Percentiles rank a stretch among this genome's conserved stretches.
Conservation (phyloP, 2,888 invertebrate species). For the Bruchidius siliquastri region DNA sequence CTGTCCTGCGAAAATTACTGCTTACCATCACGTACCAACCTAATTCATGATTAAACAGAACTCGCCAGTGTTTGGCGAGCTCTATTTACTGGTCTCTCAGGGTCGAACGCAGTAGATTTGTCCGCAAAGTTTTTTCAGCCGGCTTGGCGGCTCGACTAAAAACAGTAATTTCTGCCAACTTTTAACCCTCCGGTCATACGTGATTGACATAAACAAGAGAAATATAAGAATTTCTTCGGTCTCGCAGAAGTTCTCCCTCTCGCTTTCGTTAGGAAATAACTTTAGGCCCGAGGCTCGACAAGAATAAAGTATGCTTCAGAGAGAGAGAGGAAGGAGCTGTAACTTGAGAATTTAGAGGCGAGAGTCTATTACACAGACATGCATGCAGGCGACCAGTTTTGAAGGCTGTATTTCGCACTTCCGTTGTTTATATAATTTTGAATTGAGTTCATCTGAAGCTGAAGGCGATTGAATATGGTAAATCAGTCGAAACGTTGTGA, state of each 20-base stretch:
- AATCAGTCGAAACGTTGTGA: too few relatives aligned
- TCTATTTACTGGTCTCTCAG: neutral
- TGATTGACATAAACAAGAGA: constrained; percentile 4
- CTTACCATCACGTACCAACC: too few relatives aligned
- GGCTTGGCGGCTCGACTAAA: neutral
- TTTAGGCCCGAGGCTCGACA: neutral
- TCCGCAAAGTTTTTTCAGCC: neutral
- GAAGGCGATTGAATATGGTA: too few relatives aligned
- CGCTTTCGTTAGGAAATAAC: neutral
- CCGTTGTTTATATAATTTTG: too few relatives aligned
- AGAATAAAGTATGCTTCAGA: neutral
- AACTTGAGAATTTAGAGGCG: neutral
- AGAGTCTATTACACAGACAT: neutral
- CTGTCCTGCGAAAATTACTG: too few relatives aligned
- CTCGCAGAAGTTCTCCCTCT: neutral
- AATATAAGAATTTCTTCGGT: constrained; percentile 1
- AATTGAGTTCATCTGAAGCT: too few relatives aligned
- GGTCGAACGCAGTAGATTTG: neutral
- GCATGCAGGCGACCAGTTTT: too few relatives aligned
- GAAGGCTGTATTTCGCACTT: too few relatives aligned
- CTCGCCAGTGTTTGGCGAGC: neutral
- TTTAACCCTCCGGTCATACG: neutral
- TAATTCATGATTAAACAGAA: neutral
- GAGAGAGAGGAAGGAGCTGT: neutral
- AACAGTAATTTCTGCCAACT: constrained; percentile 1